Conservation (phyloP, 2,888 invertebrate genomes). For the Drosophila fulvimacula region DNA sequence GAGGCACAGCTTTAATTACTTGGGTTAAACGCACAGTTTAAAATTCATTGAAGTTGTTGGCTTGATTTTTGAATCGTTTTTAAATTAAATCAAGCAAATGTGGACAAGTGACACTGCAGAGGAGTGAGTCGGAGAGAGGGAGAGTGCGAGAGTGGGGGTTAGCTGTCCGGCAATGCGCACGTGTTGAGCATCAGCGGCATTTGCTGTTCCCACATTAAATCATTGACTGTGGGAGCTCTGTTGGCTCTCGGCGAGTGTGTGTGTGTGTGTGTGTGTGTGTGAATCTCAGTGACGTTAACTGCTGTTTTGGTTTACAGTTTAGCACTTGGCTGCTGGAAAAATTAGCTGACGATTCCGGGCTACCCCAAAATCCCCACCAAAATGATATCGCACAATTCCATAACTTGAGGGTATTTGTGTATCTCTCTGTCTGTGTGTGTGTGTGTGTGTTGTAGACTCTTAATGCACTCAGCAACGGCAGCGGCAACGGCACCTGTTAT, state of each 20-base stretch:
- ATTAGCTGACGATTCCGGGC: conserved; percentile 43
- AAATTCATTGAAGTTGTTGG: conserved; percentile 60
- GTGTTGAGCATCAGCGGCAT: conserved; percentile 56
- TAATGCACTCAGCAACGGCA: conserved; percentile 50
- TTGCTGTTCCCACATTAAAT: conserved; percentile 70
- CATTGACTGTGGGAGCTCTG: conserved; percentile 48
- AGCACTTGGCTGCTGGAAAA: conserved; percentile 50
- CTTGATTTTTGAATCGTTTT: conserved; percentile 73
- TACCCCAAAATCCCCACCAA: neutral
- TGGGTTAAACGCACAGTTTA: conserved; percentile 76
- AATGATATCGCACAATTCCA: conserved; percentile 19
- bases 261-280: conserved; percentile 4
- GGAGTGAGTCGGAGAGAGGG: neutral
- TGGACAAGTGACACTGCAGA: conserved; percentile 4
- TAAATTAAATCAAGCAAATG: conserved; percentile 71
- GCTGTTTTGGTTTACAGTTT: conserved; percentile 53
- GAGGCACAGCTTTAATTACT: conserved; percentile 71
- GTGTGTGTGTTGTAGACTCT: conserved; percentile 32
- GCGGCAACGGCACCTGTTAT: conserved; percentile 68
- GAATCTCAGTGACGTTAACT: conserved; percentile 59
- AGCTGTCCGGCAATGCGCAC: conserved; percentile 47
- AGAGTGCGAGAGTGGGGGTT: neutral
- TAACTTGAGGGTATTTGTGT: conserved; percentile 36
- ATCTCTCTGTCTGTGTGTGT: conserved; percentile 5
- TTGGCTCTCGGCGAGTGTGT: neutral